Conservation (phyloP, 2,888 invertebrate genomes). For the Temnothorax rugatulus region DNA sequence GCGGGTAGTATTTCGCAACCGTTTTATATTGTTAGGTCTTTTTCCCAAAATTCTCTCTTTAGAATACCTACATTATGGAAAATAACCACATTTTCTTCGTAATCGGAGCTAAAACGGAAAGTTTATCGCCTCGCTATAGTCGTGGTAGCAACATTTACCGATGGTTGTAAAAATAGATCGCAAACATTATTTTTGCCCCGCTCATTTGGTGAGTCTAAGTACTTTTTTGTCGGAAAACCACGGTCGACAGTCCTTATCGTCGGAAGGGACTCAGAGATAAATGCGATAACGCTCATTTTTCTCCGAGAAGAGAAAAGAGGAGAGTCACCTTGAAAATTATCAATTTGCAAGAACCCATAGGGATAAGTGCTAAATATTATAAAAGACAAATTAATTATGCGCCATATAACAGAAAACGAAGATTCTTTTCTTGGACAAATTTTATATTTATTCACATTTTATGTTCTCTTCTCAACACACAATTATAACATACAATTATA, state of each 20-base stretch:
- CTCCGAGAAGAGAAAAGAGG: not conserved
- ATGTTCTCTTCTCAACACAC: not conserved
- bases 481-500: not conserved
- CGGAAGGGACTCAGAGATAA: constrained; percentile 24
- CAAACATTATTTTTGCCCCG: constrained; percentile 30
- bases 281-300: constrained; percentile 32
- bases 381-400: constrained; percentile 6
- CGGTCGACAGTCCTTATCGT: constrained; percentile 40
- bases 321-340: constrained; percentile 28
- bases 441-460: not conserved
- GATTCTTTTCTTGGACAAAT: not conserved
- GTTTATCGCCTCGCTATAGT: constrained; percentile 7
- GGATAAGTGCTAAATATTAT: constrained; percentile 3
- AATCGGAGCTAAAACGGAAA: constrained; percentile 18
- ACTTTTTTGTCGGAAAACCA: constrained; percentile 41
- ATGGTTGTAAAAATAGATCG: constrained; percentile 47
- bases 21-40: not conserved
- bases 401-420: not conserved
- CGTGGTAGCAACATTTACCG: not conserved
- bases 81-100: not conserved
- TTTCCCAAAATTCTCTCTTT: not conserved
- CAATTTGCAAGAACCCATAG: not conserved
- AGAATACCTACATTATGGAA: not conserved
- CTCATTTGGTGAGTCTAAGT: constrained; percentile 34
- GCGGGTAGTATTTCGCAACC: not conserved